Conservation (phyloP, 2,113 vertebrate genomes). For the Rhinoderma darwinii region DNA sequence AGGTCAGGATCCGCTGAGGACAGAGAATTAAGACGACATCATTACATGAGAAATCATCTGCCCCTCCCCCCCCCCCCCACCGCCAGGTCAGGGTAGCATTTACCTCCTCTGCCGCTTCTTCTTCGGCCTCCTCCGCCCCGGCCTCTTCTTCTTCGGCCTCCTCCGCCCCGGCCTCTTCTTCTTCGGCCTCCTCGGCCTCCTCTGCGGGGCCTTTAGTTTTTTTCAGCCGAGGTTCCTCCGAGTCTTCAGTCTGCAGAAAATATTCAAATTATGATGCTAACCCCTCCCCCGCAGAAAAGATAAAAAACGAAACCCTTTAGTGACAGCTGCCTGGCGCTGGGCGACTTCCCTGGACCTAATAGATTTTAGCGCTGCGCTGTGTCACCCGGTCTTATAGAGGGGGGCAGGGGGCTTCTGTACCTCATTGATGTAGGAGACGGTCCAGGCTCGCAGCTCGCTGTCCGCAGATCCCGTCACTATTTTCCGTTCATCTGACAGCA, state of each 20-base stretch:
- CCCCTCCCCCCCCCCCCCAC: background rate
- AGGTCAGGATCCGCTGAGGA: constrained; percentile 82
- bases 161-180: constrained; percentile 65
- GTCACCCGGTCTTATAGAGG: too few relatives aligned
- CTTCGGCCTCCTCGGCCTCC: constrained; percentile 64
- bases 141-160: too few relatives aligned
- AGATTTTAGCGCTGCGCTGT: too few relatives aligned
- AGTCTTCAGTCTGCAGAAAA: constrained; percentile 81
- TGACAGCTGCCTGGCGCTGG: too few relatives aligned
- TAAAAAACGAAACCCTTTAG: too few relatives aligned
- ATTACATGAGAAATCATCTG: background rate
- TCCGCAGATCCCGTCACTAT: constrained; percentile 90
- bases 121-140: constrained; percentile 57
- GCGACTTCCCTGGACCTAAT: too few relatives aligned
- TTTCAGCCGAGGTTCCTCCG: constrained; percentile 83
- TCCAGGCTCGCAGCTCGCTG: constrained; percentile 94
- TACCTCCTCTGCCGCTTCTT: background rate
- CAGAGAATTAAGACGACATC: background rate
- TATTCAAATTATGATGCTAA: too few relatives aligned
- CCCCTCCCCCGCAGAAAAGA: too few relatives aligned
- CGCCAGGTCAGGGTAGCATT: background rate
- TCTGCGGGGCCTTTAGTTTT: constrained; percentile 74
- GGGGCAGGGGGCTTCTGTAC: too few relatives aligned
- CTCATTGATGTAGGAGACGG: constrained; percentile 79
- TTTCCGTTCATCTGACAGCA: constrained; percentile 82